Base-by-base conservation (phyloP, 2,888 invertebrate species). In the Lordiphosa fenestrarum region DNA sequence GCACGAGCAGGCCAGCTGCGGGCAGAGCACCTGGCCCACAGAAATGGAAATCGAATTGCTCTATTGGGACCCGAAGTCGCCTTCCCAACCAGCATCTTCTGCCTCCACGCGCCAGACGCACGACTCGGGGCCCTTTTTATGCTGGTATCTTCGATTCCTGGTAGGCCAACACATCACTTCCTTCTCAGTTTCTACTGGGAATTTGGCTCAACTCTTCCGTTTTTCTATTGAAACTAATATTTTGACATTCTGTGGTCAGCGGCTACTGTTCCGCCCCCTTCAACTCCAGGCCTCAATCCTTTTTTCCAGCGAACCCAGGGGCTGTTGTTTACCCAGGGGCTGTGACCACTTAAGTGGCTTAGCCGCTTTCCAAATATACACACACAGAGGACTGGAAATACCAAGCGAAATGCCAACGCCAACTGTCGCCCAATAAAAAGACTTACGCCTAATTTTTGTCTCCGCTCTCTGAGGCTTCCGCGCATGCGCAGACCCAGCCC, bases 391-490 rank as follows among this genome's bases (percentile, higher is more conserved):
- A 57, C 23, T 54, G 42, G 52, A 37, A 46, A 13, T 21, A 19
- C 5, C 30, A 30, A 30, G 6, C 30, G 30, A 30, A 7, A 7
- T 30, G 30, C 30, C 30, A 30, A 30, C 33, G 63, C 62, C 73
- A 72, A 74, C 77, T 73, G 81, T 84, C 63, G 67, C 77, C 73
- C 73, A 80, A 84, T 72, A 77, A 80, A 77, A 80, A 83, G 55
- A 76, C 73, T 54, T 81, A 69, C 61, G 69, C 69, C 77, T 78
- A 76, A 78, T 78, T 81, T 73, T 9, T 75, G 54, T 25, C 19
- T 19, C 6, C 44, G n/a, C n/a, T 42, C 42, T 7, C 9, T 25
- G 39, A 21, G 23, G 69, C 80, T 71, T 74, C 70, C 72, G 75
- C 63, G 64, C 83, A 80, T 75, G 68, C 69, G 73, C 83, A 80